phyloP scores from a whole-genome alignment of 2,797 vertebrate species.

The Aselliscus stoliczkanus region DNA sequence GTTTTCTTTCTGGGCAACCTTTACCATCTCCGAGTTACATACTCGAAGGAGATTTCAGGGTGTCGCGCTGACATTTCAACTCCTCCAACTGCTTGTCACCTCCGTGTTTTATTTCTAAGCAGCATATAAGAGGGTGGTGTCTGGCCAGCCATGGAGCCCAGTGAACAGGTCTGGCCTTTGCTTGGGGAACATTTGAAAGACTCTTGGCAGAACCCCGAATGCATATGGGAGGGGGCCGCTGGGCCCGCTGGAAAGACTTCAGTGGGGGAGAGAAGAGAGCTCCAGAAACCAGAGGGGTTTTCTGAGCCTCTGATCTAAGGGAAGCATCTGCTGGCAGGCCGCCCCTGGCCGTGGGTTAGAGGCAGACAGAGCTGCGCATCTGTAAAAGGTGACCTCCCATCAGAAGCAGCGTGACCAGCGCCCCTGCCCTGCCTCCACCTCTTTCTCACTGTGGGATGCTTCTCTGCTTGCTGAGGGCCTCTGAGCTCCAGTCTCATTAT shows the following conservation, averaged over 20 bases:
- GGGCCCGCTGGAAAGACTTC: constrained; percentile 16
- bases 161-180: constrained; percentile 62
- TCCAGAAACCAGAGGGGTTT: neutral
- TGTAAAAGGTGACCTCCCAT: fast-evolving
- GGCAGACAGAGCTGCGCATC: neutral
- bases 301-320: neutral
- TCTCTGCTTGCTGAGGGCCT: fast-evolving
- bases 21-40: neutral
- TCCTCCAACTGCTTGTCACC: constrained; percentile 66
- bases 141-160: constrained; percentile 48
- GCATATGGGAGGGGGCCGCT: neutral
- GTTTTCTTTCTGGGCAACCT: constrained; percentile 68
- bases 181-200: constrained; percentile 57
- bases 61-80: constrained; percentile 69
- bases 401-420: fast-evolving
- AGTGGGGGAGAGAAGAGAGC: neutral
- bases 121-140: constrained; percentile 36
- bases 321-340: neutral
- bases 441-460: neutral
- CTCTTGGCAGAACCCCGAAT: constrained; percentile 50
- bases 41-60: constrained; percentile 44
- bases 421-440: too few species aligned
- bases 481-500: neutral
- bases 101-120: constrained; percentile 43
- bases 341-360: fast-evolving